Evolutionary conservation across 2,797 vertebrate genomes (phyloP).

Genomic region (Pangasius macronema): DNA sequence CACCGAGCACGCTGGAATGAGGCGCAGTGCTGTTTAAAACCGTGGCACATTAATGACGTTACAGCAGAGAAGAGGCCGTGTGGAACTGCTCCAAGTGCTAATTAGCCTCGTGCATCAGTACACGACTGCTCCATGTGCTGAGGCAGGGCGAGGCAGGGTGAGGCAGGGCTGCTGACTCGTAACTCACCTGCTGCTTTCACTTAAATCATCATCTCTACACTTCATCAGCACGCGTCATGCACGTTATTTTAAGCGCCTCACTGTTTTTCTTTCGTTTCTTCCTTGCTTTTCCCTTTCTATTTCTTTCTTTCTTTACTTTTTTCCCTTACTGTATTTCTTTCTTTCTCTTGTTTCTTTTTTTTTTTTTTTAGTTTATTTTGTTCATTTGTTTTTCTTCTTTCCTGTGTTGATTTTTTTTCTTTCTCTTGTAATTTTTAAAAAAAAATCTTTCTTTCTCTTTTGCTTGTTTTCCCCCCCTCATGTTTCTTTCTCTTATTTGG

Average conservation of each 20-base stretch:
- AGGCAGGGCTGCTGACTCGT: not conserved
- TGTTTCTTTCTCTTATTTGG: too few relatives aligned
- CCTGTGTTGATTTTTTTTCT: not conserved
- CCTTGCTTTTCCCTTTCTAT: not conserved
- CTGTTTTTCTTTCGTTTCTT: not conserved
- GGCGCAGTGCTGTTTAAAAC: not conserved
- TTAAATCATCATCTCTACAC: not conserved
- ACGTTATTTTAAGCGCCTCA: not conserved
- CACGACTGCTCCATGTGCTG: not conserved
- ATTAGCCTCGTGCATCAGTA: not conserved
- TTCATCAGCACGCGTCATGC: not conserved
- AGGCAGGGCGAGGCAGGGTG: not conserved
- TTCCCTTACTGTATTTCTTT: not conserved
- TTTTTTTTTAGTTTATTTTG: not conserved
- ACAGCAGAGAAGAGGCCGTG: not conserved
- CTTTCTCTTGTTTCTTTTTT: not conserved
- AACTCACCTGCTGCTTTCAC: not conserved
- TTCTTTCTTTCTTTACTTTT: not conserved
- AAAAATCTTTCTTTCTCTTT: not conserved
- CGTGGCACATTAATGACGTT: not conserved
- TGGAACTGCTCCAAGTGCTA: not conserved
- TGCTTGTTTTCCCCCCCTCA: not conserved
- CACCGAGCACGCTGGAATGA: too few relatives aligned
- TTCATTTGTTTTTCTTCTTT: not conserved
- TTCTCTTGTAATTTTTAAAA: not conserved